Evolutionary conservation across 2,113 vertebrate species (phyloP).

Genomic region (Thamnaconus septentrionalis): DNA sequence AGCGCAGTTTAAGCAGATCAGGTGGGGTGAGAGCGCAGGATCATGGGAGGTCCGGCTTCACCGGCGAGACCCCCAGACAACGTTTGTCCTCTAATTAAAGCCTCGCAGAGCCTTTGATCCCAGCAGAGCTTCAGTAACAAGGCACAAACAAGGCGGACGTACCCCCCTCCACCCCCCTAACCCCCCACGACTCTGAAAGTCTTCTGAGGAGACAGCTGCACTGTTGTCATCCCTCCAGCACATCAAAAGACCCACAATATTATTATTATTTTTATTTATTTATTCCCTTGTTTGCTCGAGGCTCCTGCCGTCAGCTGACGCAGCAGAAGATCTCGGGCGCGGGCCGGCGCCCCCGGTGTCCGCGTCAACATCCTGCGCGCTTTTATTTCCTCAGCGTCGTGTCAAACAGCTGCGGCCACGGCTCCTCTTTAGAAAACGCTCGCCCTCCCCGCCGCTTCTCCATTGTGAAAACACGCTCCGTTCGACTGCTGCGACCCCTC

Average conservation of each 20-base stretch:
- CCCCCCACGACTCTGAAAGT: slow-evolving; percentile 39
- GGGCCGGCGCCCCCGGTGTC: no score
- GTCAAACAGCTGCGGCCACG: neutral
- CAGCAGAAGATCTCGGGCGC: no score
- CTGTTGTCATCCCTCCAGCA: slow-evolving; percentile 55
- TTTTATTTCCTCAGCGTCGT: no score
- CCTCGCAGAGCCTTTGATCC: slow-evolving; percentile 66
- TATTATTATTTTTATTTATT: slow-evolving; percentile 27
- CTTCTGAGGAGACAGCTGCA: slow-evolving; percentile 53
- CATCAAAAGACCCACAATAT: slow-evolving; percentile 47
- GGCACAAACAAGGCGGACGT: slow-evolving; percentile 43
- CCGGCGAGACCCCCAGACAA: slow-evolving; percentile 44
- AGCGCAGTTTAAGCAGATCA: slow-evolving; percentile 27
- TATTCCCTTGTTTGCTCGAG: slow-evolving; percentile 6
- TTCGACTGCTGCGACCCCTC: neutral
- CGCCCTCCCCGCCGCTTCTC: no score
- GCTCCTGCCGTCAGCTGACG: no score
- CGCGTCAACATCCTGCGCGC: no score
- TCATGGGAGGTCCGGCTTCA: slow-evolving; percentile 55
- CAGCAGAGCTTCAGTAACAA: slow-evolving; percentile 54
- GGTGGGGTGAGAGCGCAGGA: slow-evolving; percentile 43
- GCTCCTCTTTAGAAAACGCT: slow-evolving; percentile 5
- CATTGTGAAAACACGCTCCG: no score
- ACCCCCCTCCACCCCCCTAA: no score
- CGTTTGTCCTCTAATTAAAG: slow-evolving; percentile 67